These are phyloP conservation scores for Leptogaster cylindrica DNA, from an alignment of 2,888 invertebrate genomes.

Conservation along the genomic window DNA sequence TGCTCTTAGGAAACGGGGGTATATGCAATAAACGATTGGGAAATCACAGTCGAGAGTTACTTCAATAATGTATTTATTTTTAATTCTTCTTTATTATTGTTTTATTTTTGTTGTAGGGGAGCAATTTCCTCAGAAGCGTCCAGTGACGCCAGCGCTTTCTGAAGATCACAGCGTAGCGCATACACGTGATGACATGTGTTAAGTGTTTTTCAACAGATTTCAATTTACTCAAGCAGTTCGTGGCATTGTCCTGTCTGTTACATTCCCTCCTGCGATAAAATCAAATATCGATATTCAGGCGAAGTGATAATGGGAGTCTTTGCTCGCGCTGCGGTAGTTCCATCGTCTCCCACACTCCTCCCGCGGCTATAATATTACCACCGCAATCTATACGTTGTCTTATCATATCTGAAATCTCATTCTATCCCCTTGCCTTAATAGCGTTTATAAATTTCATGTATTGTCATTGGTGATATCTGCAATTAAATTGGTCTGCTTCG, in stretches of 20 bases:
- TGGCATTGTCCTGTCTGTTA: conserved; percentile 37
- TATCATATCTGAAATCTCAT: conserved; percentile 13
- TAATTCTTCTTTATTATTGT: too few relatives aligned
- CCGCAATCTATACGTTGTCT: conserved; percentile 16
- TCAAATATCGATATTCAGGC: conserved; percentile 14
- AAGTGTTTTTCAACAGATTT: conserved; percentile 21
- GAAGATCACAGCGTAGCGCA: background rate
- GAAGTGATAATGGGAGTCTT: conserved; percentile 34
- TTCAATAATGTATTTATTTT: too few relatives aligned
- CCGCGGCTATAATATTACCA: background rate
- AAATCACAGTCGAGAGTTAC: conserved; percentile 9
- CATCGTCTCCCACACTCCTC: conserved; percentile 31
- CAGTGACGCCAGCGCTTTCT: conserved; percentile 20
- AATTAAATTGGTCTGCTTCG: conserved; percentile 38
- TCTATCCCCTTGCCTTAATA: conserved; percentile 5
- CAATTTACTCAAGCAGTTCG: conserved; percentile 11
- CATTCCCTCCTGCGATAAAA: conserved; percentile 5
- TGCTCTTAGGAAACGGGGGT: conserved; percentile 3
- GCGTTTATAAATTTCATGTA: conserved; percentile 42
- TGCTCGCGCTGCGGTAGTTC: conserved; percentile 8
- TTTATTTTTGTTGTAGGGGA: too few relatives aligned
- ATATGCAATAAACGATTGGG: background rate
- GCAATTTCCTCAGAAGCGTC: background rate
- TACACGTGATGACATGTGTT: conserved; percentile 33
- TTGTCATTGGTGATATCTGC: conserved; percentile 39